Base-by-base conservation (phyloP, 2,888 invertebrate genomes). In the Lycocerus yunnanus region DNA sequence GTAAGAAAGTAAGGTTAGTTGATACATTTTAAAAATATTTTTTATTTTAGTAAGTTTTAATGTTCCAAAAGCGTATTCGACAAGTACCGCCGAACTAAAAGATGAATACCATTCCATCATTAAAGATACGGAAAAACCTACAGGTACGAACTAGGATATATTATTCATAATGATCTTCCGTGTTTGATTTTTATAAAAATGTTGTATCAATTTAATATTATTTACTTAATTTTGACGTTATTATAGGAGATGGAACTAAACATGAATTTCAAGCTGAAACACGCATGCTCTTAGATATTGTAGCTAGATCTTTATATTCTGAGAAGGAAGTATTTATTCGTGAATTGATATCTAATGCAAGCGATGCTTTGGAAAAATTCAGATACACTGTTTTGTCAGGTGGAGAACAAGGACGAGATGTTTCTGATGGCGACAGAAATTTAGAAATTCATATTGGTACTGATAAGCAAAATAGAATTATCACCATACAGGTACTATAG, bases 231-330 rank as follows among this genome's bases (percentile, higher is more conserved):
- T 68, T n/a, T n/a, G n/a, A n/a, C n/a, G n/a, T n/a, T n/a, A n/a
- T n/a, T n/a, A 24, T 77, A 89, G 90, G 92, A 15, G 92, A 92
- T 82, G 83, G 82, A 67, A 83, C 84, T 8, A 94, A 93, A 84
- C 94, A 94, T 88, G 97, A 98, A 85, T 99, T 99, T 86, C 97
- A 98, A 87, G 98, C 99, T 0, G 99, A 99, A 89, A 99, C 98
- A 0, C 90, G 94, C 77, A 97, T 97, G 94, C 87, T 99, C 59
- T 88, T 99, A 67, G 97, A 99, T 86, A 99, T 99, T 87, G 99
- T 99, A 0, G 99, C 99, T 0, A 93, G 96, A 84, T 98, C 98
- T 0, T 88, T 99, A 58, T 99, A 99, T 87, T 98, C 98, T 0
- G 98, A 99, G 82, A 98, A 97, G 88, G 98, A 99, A 90, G 97